Base-by-base conservation (phyloP, 1,140 invertebrate species). In the Hirudo medicinalis region DNA sequence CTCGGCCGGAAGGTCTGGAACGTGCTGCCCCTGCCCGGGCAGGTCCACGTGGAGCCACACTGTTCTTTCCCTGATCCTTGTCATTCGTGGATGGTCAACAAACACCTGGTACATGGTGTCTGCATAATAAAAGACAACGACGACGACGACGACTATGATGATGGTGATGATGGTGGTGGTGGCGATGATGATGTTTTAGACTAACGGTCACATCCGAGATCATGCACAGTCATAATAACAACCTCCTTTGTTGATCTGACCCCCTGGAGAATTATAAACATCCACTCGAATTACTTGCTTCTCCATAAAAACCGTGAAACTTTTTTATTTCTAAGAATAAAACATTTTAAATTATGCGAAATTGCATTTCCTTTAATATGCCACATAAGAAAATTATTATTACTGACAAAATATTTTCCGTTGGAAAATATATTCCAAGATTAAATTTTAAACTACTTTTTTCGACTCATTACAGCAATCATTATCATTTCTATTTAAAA, bases 191-290 rank as follows among this genome's bases (percentile, higher is more conserved):
- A n/a, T 15, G 25, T 6, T 32, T 15, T 19, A 74, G n/a, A 90
- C 89, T 89, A 84, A 92, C 90, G 89, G 81, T 92, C 92, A 78
- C 89, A 90, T 79, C 91, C 91, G 75, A 93, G 84, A 80, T 94
- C 91, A 81, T 94, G 91, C 6, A 93, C 89, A 22, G 91, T 93
- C 36, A 93, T 82, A 78, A 93, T 90, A 67, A 91, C 86, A 73
- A 90, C 89, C 76, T 89, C 88, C 77, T 89, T 86, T 78, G 89
- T 87, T 71, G 86, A 86, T 74, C 90, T 79, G 80, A 90, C 88
- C 71, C 90, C 90, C 89, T 91, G 76, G 29, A 79, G 79, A 70
- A 25, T 57, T 43, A 74, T 25, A 63, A 63, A 27, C 22, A 63
- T 13, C 9, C 60, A 15, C 22, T 63, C 60, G 9, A 17, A 32